These are phyloP conservation scores for Diloba caeruleocephala DNA, from an alignment of 2,888 invertebrate genomes.

Conservation along the genomic window DNA sequence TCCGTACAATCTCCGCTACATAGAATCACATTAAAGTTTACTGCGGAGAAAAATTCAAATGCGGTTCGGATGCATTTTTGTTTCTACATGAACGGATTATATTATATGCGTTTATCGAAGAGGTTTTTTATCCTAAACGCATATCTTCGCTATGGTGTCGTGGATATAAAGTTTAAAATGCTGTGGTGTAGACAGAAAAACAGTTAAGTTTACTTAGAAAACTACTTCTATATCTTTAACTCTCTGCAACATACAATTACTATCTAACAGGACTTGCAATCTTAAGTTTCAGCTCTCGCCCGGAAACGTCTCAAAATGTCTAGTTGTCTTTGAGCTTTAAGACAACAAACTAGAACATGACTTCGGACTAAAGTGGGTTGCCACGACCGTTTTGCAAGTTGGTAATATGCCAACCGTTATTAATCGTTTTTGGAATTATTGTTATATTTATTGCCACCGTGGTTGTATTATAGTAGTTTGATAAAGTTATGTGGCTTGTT, in stretches of 20 bases:
- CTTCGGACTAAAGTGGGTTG: slow-evolving; percentile 63
- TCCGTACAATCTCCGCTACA: no score
- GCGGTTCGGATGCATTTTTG: no score
- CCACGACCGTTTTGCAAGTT: slow-evolving; percentile 68
- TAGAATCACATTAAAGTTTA: no score
- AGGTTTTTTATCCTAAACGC: no score
- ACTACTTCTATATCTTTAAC: slow-evolving; percentile 18
- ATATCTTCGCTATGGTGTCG: no score
- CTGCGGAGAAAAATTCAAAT: no score
- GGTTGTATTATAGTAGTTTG: slow-evolving; percentile 30
- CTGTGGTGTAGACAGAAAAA: no score
- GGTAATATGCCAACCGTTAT: slow-evolving; percentile 73
- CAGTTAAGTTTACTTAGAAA: no score
- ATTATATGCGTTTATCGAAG: no score
- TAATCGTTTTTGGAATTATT: slow-evolving; percentile 65
- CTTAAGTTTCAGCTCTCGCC: slow-evolving; percentile 40
- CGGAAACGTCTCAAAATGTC: slow-evolving; percentile 58
- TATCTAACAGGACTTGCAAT: slow-evolving; percentile 30
- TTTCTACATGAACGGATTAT: no score
- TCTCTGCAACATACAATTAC: slow-evolving; percentile 15
- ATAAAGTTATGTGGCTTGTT: slow-evolving; percentile 33
- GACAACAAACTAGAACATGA: slow-evolving; percentile 64
- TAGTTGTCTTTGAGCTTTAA: slow-evolving; percentile 71
- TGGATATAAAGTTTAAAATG: no score
- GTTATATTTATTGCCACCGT: slow-evolving; percentile 58